Conservation (phyloP, 2,888 invertebrate genomes). For the Drosophila infuscata region DNA sequence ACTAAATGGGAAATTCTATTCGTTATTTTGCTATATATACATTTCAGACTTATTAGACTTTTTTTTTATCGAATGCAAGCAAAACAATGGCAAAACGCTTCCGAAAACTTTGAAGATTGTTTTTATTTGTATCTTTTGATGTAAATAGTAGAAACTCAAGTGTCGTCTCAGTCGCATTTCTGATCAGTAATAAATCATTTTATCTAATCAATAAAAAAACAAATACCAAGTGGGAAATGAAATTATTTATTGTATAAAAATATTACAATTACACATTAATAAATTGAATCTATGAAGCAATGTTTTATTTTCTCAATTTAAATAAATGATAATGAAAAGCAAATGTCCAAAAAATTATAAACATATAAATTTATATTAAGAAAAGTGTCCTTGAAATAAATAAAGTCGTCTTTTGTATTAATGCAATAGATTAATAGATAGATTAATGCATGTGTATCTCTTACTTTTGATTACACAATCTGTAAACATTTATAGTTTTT, state of each 20-base stretch:
- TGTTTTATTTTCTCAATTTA: neutral
- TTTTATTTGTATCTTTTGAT: neutral
- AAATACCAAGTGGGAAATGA: conserved; percentile 6
- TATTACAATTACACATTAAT: conserved; percentile 9
- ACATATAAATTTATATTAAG: neutral
- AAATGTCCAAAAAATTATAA: too few relatives aligned
- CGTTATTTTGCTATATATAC: neutral
- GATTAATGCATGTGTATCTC: neutral
- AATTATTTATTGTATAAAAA: neutral
- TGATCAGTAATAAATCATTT: conserved; percentile 7
- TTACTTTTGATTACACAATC: neutral
- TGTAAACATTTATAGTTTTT: neutral
- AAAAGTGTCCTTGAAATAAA: neutral
- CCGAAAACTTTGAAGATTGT: neutral
- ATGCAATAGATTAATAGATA: neutral
- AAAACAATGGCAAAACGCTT: neutral
- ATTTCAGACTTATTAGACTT: conserved; percentile 6
- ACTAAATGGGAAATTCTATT: conserved; percentile 2
- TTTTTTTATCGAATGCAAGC: too few relatives aligned
- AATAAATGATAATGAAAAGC: neutral
- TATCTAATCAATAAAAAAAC: conserved; percentile 41
- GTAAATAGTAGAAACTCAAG: conserved; percentile 20
- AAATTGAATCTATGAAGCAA: neutral
- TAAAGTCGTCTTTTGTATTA: neutral
- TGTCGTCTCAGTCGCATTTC: conserved; percentile 9